Percentiles rank a stretch among this genome's conserved stretches.
Evolutionary conservation across 2,113 vertebrate genomes (phyloP).

Genomic region (Peromyscus polionotus): DNA sequence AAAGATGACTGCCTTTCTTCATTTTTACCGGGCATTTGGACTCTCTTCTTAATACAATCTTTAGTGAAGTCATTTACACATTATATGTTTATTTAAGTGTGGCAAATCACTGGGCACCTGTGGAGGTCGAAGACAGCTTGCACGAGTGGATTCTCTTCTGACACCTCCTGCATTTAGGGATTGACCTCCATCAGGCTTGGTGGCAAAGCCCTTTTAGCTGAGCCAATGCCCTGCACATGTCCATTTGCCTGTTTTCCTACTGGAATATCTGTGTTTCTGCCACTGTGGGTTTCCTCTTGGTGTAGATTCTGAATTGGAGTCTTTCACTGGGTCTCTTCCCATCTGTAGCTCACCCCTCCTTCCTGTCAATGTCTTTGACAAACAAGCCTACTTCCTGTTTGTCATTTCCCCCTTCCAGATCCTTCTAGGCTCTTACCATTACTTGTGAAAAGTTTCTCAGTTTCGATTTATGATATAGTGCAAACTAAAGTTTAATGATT

Average conservation of each 20-base stretch:
- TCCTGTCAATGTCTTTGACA: background rate
- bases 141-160: background rate
- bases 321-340: background rate
- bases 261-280: background rate
- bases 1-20: background rate
- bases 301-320: background rate
- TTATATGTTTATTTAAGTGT: background rate
- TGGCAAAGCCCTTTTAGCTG: background rate
- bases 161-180: no score
- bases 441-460: background rate
- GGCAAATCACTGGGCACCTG: background rate
- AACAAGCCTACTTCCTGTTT: background rate
- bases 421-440: background rate
- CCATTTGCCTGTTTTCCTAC: background rate
- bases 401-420: background rate
- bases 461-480: slow-evolving; percentile 1
- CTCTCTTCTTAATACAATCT: background rate
- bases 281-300: background rate
- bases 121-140: background rate
- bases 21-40: background rate
- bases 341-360: background rate
- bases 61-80: background rate
- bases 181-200: background rate
- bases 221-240: background rate
- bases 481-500: background rate